These are phyloP conservation scores for Scomberomorus guttatus DNA, from an alignment of 2,797 vertebrate species.

Conservation along the genomic window DNA sequence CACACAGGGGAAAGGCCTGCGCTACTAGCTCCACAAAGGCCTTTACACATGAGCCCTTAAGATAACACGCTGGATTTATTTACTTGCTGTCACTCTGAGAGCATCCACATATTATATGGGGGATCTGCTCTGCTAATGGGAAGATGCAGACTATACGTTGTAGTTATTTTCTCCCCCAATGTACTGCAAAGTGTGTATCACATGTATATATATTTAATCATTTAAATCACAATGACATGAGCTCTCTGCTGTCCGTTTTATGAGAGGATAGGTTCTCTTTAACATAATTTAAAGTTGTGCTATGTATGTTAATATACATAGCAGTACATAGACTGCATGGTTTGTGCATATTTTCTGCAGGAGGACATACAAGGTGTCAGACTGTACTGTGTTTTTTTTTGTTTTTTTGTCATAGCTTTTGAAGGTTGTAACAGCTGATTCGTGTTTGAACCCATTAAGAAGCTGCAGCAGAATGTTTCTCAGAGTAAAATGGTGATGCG, in stretches of 20 bases:
- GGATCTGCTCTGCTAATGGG: constrained; percentile 24
- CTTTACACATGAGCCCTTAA: constrained; percentile 30
- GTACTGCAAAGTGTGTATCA: too few relatives aligned
- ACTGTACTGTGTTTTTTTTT: too few relatives aligned
- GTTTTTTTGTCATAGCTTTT: constrained; percentile 2
- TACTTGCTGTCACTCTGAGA: constrained; percentile 7
- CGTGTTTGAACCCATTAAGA: neutral
- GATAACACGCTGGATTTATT: constrained; percentile 35
- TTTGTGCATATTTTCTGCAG: neutral
- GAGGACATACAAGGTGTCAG: neutral
- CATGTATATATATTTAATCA: neutral
- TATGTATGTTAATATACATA: neutral
- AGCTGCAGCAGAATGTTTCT: neutral
- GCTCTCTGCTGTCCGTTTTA: neutral
- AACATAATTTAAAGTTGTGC: neutral
- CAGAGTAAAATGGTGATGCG: neutral
- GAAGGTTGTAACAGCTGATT: neutral
- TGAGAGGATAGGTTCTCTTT: neutral
- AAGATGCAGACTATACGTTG: neutral
- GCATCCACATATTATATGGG: neutral
- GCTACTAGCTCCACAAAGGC: constrained; percentile 36
- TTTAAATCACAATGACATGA: neutral
- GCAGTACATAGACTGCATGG: constrained; percentile 11
- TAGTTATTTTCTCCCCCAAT: neutral
- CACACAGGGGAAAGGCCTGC: constrained; percentile 43